Conservation (phyloP, 2,113 vertebrate genomes). For the Clarias macrocephalus region DNA sequence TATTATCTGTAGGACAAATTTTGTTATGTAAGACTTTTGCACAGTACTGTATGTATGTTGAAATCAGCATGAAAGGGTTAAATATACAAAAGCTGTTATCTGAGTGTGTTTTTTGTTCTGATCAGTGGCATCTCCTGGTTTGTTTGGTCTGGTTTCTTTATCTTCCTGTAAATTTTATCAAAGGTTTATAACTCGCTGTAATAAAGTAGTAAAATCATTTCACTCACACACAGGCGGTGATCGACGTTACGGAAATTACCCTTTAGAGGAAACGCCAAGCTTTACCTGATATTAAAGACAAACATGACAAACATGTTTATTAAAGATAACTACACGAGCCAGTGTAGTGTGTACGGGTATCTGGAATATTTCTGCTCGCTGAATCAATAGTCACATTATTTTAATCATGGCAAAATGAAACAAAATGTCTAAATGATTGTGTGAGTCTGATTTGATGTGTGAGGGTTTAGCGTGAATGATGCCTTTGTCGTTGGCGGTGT, state of each 20-base stretch:
- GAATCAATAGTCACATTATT: background rate
- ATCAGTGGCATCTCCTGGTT: background rate
- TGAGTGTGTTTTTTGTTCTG: background rate
- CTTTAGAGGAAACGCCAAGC: background rate
- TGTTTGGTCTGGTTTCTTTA: background rate
- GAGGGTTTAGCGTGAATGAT: background rate
- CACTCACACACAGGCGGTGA: background rate
- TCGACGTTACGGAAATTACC: background rate
- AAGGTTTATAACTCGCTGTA: background rate
- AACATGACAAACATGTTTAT: background rate
- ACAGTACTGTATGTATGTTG: too few relatives aligned
- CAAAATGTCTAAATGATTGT: background rate
- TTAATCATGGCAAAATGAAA: background rate
- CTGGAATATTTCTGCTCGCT: background rate
- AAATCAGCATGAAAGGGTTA: too few relatives aligned
- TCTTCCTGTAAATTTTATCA: background rate
- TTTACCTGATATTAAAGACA: background rate
- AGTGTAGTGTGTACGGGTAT: background rate
- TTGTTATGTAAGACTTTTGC: too few relatives aligned
- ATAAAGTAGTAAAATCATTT: background rate
- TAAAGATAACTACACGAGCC: background rate
- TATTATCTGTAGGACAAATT: too few relatives aligned
- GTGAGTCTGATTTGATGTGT: background rate
- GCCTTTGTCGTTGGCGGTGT: background rate
- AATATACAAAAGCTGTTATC: background rate